Conservation (phyloP, 1,140 invertebrate species). For the Cydia pomonella region DNA sequence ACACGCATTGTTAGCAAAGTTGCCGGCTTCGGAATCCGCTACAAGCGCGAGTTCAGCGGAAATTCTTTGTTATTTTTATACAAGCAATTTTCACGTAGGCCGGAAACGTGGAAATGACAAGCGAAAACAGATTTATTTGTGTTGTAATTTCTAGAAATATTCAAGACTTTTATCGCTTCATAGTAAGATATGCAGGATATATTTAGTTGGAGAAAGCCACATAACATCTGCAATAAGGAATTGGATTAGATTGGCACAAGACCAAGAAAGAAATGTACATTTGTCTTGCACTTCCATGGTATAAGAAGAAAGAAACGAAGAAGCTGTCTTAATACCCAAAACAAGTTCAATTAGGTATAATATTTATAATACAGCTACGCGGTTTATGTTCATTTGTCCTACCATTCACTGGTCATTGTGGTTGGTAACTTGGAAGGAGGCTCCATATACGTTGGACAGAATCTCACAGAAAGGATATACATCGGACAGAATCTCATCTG, state of each 20-base stretch:
- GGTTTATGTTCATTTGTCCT: too few species aligned
- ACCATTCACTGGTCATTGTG: too few species aligned
- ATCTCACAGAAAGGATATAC: too few species aligned
- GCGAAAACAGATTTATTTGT: conserved; percentile 16
- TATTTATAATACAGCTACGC: too few species aligned
- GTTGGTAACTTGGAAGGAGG: too few species aligned
- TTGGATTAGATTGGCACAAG: conserved; percentile 8
- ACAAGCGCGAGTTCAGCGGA: conserved; percentile 6
- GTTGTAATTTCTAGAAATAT: conserved; percentile 21
- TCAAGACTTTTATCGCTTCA: not conserved
- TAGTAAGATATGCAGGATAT: not conserved
- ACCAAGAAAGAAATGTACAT: not conserved
- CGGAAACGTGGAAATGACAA: conserved; percentile 31
- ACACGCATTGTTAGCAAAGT: conserved; percentile 52
- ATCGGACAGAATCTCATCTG: too few species aligned
- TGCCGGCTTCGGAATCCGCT: conserved; percentile 28
- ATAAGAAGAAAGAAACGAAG: not conserved
- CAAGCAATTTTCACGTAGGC: conserved; percentile 30
- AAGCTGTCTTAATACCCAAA: too few species aligned
- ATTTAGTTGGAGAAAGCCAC: not conserved
- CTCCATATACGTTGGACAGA: too few species aligned
- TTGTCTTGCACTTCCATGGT: not conserved
- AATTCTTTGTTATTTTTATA: conserved; percentile 33
- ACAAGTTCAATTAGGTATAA: too few species aligned
- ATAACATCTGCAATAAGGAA: conserved; percentile 3